Base-by-base conservation (phyloP, 2,113 vertebrate species). In the Neolamprologus variostigma region DNA sequence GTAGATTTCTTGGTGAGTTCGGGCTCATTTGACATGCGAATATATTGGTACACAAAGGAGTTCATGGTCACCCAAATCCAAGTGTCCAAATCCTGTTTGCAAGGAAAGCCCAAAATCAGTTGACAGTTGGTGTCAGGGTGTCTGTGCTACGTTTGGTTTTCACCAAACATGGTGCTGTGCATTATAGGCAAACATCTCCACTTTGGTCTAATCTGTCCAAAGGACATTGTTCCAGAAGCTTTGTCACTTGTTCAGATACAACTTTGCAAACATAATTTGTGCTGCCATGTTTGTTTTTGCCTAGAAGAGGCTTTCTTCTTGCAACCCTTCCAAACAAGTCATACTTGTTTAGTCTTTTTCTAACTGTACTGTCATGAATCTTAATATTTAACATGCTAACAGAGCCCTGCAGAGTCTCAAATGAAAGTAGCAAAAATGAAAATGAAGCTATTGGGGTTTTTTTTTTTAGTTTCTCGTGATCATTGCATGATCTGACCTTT, bases 351-450 rank as follows among this genome's bases (percentile, higher is more conserved):
- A 37, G 33, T 37, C 33, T 37, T 66, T 66, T 66, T 37, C 61
- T 66, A 66, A 21, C 61, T 21, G 33, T 66, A 37, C 61, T 37
- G 61, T 37, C 19, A 66, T 21, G 7, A 66, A 66, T 37, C 61
- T 66, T 66, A 66, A 66, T 66, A 66, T 66, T 66, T 37, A 66
- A 66, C 33, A 66, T 66, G 19, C 61, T 66, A 66, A 66, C 61
- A 66, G 33, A 37, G 19, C 33, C 33, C 7, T 66, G 61, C 19
- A 66, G 35, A 71, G 66, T 42, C 66, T 42, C n/a, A 71, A 14
- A 3, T n/a, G 19, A 66, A 66, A 66, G 9, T 37, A 11, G 33
- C 31, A 11, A 66, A 66, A 66, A 66, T 37, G 61, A 66, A 66
- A 37, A 66, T 37, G 17, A 66, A 35, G 33, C 61, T 13, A 8